phyloP scores from a whole-genome alignment of 2,888 invertebrate species.

The Laspeyria flexula region DNA sequence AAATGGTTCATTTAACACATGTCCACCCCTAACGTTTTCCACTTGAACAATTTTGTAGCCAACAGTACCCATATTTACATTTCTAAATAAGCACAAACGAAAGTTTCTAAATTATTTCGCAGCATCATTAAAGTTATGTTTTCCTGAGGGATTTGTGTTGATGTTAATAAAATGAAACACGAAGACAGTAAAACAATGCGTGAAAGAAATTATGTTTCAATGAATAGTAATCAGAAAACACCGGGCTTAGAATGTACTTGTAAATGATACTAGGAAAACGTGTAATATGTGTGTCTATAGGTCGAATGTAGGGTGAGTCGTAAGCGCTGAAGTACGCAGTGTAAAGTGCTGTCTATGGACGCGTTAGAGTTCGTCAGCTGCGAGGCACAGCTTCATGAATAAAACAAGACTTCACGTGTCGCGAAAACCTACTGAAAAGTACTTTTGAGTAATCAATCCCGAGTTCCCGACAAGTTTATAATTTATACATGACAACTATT shows the following conservation, averaged over 20 bases:
- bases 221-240: constrained; percentile 3
- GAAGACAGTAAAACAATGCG: constrained; percentile 10
- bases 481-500: constrained; percentile 39
- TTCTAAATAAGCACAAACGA: constrained; percentile 5
- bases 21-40: background rate
- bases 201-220: constrained; percentile 6
- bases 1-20: background rate
- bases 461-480: constrained; percentile 34
- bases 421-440: constrained; percentile 49
- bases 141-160: constrained; percentile 16
- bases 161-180: background rate
- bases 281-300: background rate
- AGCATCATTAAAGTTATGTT: constrained; percentile 26
- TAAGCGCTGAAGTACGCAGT: constrained; percentile 7
- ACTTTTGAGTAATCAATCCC: constrained; percentile 42
- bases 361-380: constrained; percentile 37
- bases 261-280: constrained; percentile 1
- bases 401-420: constrained; percentile 50
- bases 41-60: background rate
- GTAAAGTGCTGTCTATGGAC: constrained; percentile 32
- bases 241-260: background rate
- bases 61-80: constrained; percentile 4
- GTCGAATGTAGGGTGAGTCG: constrained; percentile 4
- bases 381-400: constrained; percentile 54
- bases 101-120: constrained; percentile 20